Percentiles rank a stretch among this genome's conserved stretches.
Conservation (phyloP, 1,140 invertebrate species). For the Lordiphosa clarofinis region DNA sequence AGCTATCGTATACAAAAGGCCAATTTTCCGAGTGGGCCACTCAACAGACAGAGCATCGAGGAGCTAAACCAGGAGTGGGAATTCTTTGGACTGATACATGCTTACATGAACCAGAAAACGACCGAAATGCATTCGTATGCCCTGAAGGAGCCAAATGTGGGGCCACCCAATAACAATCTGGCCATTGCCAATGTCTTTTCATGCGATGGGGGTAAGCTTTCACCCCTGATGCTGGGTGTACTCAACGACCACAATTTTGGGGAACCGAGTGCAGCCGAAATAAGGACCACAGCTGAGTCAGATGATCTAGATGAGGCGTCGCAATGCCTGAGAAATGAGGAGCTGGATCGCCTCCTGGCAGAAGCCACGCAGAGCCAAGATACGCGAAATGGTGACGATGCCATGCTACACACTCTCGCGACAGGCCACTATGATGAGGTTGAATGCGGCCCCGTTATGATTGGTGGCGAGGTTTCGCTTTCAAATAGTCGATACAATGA, state of each 20-base stretch:
- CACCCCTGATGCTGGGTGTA: conserved; percentile 33
- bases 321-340: conserved; percentile 16
- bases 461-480: conserved; percentile 33
- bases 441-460: conserved; percentile 33
- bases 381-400: conserved; percentile 3
- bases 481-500: conserved; percentile 28
- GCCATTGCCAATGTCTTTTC: conserved; percentile 43
- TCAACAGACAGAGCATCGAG: conserved; percentile 40
- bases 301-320: conserved; percentile 18
- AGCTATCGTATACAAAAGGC: conserved; percentile 66
- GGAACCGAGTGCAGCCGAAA: not conserved
- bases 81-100: conserved; percentile 64
- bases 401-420: not conserved
- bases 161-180: conserved; percentile 21
- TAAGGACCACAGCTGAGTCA: not conserved
- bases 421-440: conserved; percentile 13
- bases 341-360: conserved; percentile 20
- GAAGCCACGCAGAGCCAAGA: conserved; percentile 13
- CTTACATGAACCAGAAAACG: conserved; percentile 66
- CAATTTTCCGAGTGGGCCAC: conserved; percentile 19
- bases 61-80: conserved; percentile 67
- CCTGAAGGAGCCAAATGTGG: conserved; percentile 58
- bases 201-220: conserved; percentile 18
- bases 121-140: conserved; percentile 73
- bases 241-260: conserved; percentile 53